phyloP scores from a whole-genome alignment of 2,888 invertebrate species.

The Papilio gigon region DNA sequence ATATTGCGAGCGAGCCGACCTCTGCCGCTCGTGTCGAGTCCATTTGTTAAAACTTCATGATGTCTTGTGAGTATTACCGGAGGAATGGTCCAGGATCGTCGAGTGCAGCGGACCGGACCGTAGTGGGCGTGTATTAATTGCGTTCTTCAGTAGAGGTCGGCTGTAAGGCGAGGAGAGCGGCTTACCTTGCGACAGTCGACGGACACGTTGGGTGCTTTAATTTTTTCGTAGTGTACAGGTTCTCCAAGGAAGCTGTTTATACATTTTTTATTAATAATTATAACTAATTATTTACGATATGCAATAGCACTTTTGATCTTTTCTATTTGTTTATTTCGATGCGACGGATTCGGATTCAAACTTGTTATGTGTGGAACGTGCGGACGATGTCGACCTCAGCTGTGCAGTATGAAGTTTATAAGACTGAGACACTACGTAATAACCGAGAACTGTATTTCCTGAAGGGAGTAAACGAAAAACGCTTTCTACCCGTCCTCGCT shows the following conservation, averaged over 20 bases:
- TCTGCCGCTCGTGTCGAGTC: conserved; percentile 63
- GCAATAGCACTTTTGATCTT: conserved; percentile 58
- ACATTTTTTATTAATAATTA: conserved; percentile 54
- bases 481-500: conserved; percentile 82
- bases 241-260: conserved; percentile 56
- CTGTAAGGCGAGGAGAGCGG: conserved; percentile 58
- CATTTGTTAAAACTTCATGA: conserved; percentile 67
- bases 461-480: conserved; percentile 76
- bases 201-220: conserved; percentile 76
- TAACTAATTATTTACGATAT: conserved; percentile 56
- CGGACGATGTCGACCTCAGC: conserved; percentile 58
- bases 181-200: conserved; percentile 65
- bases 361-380: conserved; percentile 35
- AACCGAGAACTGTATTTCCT: conserved; percentile 76
- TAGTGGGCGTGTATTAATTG: conserved; percentile 40
- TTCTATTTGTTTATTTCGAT: conserved; percentile 47
- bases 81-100: conserved; percentile 59
- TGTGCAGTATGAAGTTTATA: conserved; percentile 73
- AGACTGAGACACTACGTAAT: conserved; percentile 80
- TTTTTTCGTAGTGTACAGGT: conserved; percentile 70
- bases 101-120: conserved; percentile 52
- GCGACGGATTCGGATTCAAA: conserved; percentile 34
- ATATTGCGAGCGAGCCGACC: conserved; percentile 59
- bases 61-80: conserved; percentile 58
- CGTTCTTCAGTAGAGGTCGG: conserved; percentile 52